Base-by-base conservation (phyloP, 2,888 invertebrate genomes). In the Helicoverpa assulta region DNA sequence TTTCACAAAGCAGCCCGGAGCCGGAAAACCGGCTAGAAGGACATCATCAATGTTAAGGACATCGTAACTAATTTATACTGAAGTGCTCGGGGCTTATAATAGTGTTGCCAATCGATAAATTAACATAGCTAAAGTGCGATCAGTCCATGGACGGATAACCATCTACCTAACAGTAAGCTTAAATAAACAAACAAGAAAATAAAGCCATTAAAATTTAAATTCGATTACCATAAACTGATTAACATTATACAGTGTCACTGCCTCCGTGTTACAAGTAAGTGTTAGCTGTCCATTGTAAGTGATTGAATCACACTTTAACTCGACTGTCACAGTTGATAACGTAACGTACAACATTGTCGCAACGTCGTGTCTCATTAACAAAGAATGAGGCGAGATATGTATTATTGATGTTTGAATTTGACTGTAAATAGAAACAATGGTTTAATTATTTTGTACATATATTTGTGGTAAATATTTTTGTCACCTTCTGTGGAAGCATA, bases 251-350 rank as follows among this genome's bases (percentile, higher is more conserved):
- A 57, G n/a, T 53, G 78, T 82, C 83, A 83, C 72, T 77, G 85
- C 89, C 83, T 85, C 88, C 77, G 85, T 81, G 71, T 88, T 88
- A 86, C 80, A 82, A 81, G 78, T 78, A 80, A 80, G 72, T 80
- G 79, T 80, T 76, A 66, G 71, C 73, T 80, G 84, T 84, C 81
- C 71, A 74, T 77, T 82, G 71, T 83, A 76, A 87, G 82, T 85
- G 86, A 87, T 88, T 84, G 84, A 86, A 82, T 86, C 85, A 86
- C 86, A 86, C 85, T 68, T 80, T 62, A 70, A 69, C 65, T 82
- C 83, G 60, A 64, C 74, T 83, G 84, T 85, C 83, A 82, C 68
- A 70, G 78, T 78, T 83, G 81, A 84, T 72, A 65, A 73, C 37
- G 62, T 80, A 73, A 82, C 71, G 62, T 78, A 72, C 63, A 76